Conservation (phyloP, 2,113 vertebrate species). For the Erpornis zantholeuca region DNA sequence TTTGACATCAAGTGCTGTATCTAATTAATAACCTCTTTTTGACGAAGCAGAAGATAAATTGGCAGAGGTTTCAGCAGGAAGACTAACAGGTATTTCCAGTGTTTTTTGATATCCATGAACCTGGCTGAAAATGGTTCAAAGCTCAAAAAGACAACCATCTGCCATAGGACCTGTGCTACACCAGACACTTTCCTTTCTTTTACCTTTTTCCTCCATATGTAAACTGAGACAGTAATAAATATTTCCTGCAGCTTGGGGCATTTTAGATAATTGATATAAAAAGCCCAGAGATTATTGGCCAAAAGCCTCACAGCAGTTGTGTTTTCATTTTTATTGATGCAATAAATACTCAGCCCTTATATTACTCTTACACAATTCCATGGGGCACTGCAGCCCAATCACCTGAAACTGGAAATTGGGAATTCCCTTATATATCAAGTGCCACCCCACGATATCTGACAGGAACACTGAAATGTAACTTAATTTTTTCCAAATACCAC, state of each 20-base stretch:
- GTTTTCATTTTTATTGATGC: slow-evolving; percentile 30
- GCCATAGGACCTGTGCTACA: not conserved
- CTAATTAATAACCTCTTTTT: not conserved
- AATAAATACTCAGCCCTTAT: slow-evolving; percentile 3
- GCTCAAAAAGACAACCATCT: not conserved
- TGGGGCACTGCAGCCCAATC: not conserved
- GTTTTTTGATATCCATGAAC: not conserved
- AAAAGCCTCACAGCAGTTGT: not conserved
- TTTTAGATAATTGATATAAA: slow-evolving; percentile 12
- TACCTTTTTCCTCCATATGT: not conserved
- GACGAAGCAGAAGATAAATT: not conserved
- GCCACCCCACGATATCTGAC: not conserved
- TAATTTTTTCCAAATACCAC: not conserved
- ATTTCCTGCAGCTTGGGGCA: not conserved
- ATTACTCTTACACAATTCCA: not conserved
- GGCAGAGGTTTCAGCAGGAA: not conserved
- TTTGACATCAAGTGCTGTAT: not conserved
- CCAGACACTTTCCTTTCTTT: not conserved
- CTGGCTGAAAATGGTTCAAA: not conserved
- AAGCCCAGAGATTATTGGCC: not conserved
- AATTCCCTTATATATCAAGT: not conserved
- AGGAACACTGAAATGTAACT: not conserved
- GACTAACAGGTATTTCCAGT: not conserved
- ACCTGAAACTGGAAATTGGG: not conserved
- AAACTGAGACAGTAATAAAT: not conserved